A percentile compares a stretch with the other conserved stretches of the same genome.
phyloP scores from a whole-genome alignment of 2,888 invertebrate species.

The Drosophila pegasa region DNA sequence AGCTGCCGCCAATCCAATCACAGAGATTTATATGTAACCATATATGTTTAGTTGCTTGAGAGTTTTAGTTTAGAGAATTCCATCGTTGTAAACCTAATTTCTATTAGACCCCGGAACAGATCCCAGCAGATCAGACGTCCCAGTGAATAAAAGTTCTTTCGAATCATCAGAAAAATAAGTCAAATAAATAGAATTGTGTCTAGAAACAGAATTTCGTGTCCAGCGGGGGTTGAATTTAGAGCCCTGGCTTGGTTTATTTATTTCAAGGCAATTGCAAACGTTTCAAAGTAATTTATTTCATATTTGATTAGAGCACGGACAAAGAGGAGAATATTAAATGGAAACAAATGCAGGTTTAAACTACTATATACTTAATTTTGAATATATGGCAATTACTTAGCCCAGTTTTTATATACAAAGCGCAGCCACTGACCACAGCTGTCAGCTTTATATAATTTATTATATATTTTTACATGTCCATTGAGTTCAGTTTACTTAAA shows the following conservation, averaged over 20 bases:
- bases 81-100: slow-evolving; percentile 30
- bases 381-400: not conserved
- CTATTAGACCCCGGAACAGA: slow-evolving; percentile 22
- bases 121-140: slow-evolving; percentile 4
- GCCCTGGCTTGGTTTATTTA: slow-evolving; percentile 18
- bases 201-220: slow-evolving; percentile 6
- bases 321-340: slow-evolving; percentile 27
- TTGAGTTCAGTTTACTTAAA: not conserved
- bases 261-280: slow-evolving; percentile 33
- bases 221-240: slow-evolving; percentile 28
- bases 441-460: not conserved
- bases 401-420: too few species aligned
- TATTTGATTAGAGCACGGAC: slow-evolving; percentile 36
- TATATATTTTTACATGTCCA: not conserved
- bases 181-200: slow-evolving; percentile 23
- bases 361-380: not conserved
- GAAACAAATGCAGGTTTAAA: slow-evolving; percentile 21
- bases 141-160: slow-evolving; percentile 35
- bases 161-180: slow-evolving; percentile 9
- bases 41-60: slow-evolving; percentile 29
- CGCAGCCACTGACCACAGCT: not conserved
- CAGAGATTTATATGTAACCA: slow-evolving; percentile 21
- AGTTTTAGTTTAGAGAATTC: slow-evolving; percentile 54
- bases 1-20: slow-evolving; percentile 42
- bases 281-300: slow-evolving; percentile 42